phyloP scores from a whole-genome alignment of 2,888 invertebrate species.

The Ichneumoninae sp. region DNA sequence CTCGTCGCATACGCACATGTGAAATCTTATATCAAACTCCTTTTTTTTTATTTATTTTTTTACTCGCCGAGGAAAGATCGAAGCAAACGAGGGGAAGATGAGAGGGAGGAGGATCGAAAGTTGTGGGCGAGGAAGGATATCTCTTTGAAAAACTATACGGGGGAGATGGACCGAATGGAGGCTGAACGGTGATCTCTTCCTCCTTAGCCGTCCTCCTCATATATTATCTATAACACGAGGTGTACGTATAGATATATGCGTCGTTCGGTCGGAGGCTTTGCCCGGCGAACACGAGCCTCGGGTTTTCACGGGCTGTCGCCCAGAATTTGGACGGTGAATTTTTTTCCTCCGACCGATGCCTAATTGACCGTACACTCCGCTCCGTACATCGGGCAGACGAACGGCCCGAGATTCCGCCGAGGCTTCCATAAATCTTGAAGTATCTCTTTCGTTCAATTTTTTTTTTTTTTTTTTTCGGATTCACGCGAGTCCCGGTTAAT shows the following conservation, averaged over 20 bases:
- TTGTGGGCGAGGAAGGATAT: slow-evolving; percentile 47
- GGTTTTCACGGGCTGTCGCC: slow-evolving; percentile 82
- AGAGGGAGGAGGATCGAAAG: slow-evolving; percentile 24
- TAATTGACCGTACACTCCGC: slow-evolving; percentile 78
- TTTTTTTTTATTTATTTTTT: slow-evolving; percentile 52
- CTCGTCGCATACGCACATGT: slow-evolving; percentile 70
- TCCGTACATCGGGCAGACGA: slow-evolving; percentile 66
- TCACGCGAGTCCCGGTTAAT: slow-evolving; percentile 39
- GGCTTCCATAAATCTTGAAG: slow-evolving; percentile 50
- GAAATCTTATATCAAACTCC: slow-evolving; percentile 79
- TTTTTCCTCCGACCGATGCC: slow-evolving; percentile 76
- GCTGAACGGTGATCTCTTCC: slow-evolving; percentile 60
- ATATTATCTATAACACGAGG: slow-evolving; percentile 6
- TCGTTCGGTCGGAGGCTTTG: slow-evolving; percentile 38
- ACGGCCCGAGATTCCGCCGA: slow-evolving; percentile 68
- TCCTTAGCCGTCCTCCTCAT: slow-evolving; percentile 50
- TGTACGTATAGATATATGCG: slow-evolving; percentile 8
- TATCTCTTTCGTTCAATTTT: slow-evolving; percentile 9
- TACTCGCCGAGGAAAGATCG: slow-evolving; percentile 59
- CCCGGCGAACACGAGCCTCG: slow-evolving; percentile 79
- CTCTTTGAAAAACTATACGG: slow-evolving; percentile 82
- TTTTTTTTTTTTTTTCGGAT: slow-evolving; percentile 27
- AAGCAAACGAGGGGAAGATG: slow-evolving; percentile 60
- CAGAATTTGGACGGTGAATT: slow-evolving; percentile 80
- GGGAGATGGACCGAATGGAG: slow-evolving; percentile 71